These are phyloP conservation scores for Caenorhabditis uteleia DNA, from an alignment of 2,888 invertebrate species.

Conservation along the genomic window DNA sequence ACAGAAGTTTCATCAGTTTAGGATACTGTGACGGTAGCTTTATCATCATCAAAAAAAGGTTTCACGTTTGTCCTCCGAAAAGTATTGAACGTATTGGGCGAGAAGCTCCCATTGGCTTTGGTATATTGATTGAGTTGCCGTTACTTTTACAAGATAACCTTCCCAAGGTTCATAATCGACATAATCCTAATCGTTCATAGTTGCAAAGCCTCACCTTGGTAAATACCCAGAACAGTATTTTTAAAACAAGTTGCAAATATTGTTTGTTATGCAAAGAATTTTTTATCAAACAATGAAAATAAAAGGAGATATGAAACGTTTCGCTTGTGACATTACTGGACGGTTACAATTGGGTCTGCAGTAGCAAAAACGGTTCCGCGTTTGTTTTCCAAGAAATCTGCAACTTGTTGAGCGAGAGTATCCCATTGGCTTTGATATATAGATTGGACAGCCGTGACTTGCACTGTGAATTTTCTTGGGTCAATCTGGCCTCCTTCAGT, in stretches of 20 bases:
- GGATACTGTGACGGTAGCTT: no score
- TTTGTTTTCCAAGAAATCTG: slow-evolving; percentile 8
- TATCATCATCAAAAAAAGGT: no score
- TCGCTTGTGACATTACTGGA: not conserved
- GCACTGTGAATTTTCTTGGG: slow-evolving; percentile 2
- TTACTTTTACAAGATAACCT: slow-evolving; percentile 15
- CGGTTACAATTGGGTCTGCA: slow-evolving; percentile 11
- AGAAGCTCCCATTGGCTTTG: slow-evolving; percentile 18
- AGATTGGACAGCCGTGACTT: slow-evolving; percentile 7
- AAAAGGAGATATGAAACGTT: not conserved
- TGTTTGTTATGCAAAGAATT: slow-evolving; percentile 1
- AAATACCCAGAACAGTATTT: no score
- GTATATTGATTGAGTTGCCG: slow-evolving; percentile 11
- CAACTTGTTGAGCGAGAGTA: slow-evolving; percentile 8
- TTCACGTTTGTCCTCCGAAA: slow-evolving; percentile 3
- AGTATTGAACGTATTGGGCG: slow-evolving; percentile 12
- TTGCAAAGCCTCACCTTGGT: no score
- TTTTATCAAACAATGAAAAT: not conserved
- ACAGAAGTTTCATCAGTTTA: no score
- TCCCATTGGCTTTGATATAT: slow-evolving; percentile 28
- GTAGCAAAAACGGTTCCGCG: not conserved
- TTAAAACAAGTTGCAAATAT: not conserved
- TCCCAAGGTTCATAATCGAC: no score
- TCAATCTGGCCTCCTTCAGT: not conserved
- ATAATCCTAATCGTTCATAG: no score